These are phyloP conservation scores for Sturnus vulgaris DNA, from an alignment of 2,113 vertebrate species.

Conservation along the genomic window DNA sequence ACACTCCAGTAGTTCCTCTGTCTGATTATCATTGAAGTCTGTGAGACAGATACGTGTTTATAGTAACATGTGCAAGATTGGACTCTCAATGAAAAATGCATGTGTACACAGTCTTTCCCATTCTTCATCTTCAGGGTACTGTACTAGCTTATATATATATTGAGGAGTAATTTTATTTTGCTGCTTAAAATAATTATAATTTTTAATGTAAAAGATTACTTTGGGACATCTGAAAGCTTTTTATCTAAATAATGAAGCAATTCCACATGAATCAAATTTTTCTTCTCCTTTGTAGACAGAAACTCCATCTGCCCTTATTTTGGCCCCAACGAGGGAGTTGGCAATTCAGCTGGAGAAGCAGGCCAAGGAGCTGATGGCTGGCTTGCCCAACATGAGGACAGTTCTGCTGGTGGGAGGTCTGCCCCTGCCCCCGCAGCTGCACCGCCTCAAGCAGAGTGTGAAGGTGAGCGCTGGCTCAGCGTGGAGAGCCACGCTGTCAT, in stretches of 20 bases:
- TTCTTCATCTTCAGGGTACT: background rate
- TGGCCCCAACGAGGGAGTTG: constrained; percentile 92
- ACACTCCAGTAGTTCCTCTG: background rate
- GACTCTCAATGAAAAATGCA: background rate
- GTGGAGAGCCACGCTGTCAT: background rate
- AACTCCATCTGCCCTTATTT: constrained; percentile 79
- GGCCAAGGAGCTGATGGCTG: constrained; percentile 86
- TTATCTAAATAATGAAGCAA: background rate
- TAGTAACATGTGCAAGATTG: background rate
- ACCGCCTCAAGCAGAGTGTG: constrained; percentile 86
- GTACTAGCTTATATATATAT: background rate
- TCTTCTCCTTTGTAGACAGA: constrained; percentile 33
- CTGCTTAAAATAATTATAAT: background rate
- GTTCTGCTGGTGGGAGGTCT: constrained; percentile 92
- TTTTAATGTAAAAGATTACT: background rate
- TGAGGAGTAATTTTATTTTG: background rate
- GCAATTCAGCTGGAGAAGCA: constrained; percentile 95
- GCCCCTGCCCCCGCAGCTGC: constrained; percentile 89
- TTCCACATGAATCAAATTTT: background rate
- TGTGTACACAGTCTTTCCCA: background rate
- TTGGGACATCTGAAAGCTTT: background rate
- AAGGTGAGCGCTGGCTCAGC: constrained; percentile 73
- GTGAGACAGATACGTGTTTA: background rate
- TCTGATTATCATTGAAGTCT: background rate
- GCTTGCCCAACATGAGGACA: constrained; percentile 88